These are phyloP conservation scores for Nomada ferruginata DNA, from an alignment of 2,888 invertebrate species.

Conservation along the genomic window DNA sequence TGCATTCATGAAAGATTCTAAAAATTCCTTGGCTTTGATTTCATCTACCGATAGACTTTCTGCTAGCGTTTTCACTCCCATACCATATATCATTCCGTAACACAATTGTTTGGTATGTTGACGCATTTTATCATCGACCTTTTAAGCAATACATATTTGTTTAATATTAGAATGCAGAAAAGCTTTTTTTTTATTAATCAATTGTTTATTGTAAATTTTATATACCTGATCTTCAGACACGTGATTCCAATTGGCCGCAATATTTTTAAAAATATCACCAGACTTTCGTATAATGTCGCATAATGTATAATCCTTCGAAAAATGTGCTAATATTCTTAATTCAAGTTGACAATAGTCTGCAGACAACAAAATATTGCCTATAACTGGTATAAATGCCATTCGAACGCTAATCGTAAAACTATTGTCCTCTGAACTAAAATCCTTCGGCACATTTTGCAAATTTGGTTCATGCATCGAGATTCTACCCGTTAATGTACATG, in stretches of 20 bases:
- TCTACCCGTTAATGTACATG: conserved; percentile 91
- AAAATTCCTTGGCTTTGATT: conserved; percentile 91
- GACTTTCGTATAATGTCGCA: conserved; percentile 87
- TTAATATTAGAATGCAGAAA: conserved; percentile 10
- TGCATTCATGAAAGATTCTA: conserved; percentile 91
- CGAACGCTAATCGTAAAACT: conserved; percentile 86
- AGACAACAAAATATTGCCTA: conserved; percentile 89
- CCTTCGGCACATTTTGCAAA: conserved; percentile 95
- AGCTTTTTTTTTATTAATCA: conserved; percentile 1
- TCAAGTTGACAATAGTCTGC: conserved; percentile 99
- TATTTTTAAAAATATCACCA: conserved; percentile 93
- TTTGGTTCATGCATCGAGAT: conserved; percentile 97
- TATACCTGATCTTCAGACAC: conserved; percentile 87
- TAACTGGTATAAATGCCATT: conserved; percentile 88
- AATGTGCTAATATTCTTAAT: conserved; percentile 95
- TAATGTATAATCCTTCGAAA: conserved; percentile 91
- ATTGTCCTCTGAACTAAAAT: conserved; percentile 87
- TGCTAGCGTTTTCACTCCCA: conserved; percentile 93
- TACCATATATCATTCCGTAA: conserved; percentile 99
- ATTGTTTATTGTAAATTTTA: background rate
- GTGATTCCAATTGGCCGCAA: conserved; percentile 94
- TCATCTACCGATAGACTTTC: conserved; percentile 92
- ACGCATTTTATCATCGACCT: conserved; percentile 91
- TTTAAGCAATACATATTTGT: conserved; percentile 34
- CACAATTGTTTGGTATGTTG: conserved; percentile 96